Evolutionary conservation across 2,797 vertebrate genomes (phyloP), one percentile per base, ranked within the genome.

Genomic region (Anableps anableps): DNA sequence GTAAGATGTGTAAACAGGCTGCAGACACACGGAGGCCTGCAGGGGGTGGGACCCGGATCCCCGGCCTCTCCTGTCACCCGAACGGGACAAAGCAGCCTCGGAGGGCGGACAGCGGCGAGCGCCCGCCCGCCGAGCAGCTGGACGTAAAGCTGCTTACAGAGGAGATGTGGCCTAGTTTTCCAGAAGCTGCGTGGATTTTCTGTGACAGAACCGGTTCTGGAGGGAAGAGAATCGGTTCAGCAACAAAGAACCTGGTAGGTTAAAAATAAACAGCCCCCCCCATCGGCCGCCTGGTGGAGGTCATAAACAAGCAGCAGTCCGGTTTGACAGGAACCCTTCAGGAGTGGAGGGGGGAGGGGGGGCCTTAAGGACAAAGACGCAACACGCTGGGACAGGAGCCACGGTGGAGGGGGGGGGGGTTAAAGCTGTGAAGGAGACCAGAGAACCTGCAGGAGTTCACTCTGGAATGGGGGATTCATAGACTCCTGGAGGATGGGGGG

Each of bases 1-100:
- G n/a, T 70, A 14, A 43, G 76, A 10, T 41, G 60, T 41, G 83
- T 72, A 74, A 83, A 81, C 70, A 60, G 72, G 73, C 50, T 38
- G 60, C 77, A 41, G 48, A 55, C 10, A 58, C 50, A 1, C n/a
- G 0, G 76, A 75, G 82, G 78, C 85, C 86, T 76, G 66, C 77
- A 79, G 91, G 86, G 78, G 75, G 79, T 29, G n/a, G 38, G 58
- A 45, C 0, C 23, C 0, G 14, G 50, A 75, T 78, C 55, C 74
- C n/a, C 4, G 73, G 26, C 64, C 43, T 74, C 14, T 23, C 6
- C 73, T 58, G 45, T 48, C 70, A 21, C 7, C 62, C 13, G 0
- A 0, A 19, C 47, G 2, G 74, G 36, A 48, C 78, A 68, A 21
- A 73, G 72, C 55, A 31, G 77, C 66, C n/a, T 60, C 74, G 74